These are phyloP conservation scores for Burhinus bistriatus DNA, from an alignment of 2,113 vertebrate genomes.

Conservation along the genomic window DNA sequence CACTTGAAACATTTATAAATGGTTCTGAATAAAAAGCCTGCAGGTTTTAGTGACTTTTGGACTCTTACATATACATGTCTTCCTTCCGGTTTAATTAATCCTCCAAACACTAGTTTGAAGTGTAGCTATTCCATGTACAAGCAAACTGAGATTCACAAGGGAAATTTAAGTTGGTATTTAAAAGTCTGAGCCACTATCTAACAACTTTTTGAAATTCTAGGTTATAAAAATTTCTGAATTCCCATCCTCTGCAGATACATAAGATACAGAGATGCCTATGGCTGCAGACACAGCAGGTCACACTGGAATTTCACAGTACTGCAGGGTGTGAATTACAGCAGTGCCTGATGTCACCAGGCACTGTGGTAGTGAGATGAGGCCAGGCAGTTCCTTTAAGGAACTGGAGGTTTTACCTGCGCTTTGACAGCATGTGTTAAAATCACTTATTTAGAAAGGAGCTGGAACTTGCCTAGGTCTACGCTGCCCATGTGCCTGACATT, in stretches of 20 bases:
- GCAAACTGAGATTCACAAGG: background rate
- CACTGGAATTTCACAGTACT: background rate
- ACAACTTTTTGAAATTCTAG: background rate
- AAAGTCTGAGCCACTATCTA: background rate
- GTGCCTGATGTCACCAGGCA: background rate
- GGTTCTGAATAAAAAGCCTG: background rate
- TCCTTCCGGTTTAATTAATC: background rate
- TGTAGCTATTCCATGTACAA: background rate
- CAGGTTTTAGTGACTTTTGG: background rate
- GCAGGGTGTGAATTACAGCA: background rate
- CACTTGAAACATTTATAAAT: background rate
- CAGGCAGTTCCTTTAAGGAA: background rate
- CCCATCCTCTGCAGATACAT: background rate
- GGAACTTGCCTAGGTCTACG: background rate
- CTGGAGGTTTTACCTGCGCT: background rate
- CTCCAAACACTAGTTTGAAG: background rate
- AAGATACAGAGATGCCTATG: background rate
- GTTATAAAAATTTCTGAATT: background rate
- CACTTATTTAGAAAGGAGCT: background rate
- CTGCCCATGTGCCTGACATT: background rate
- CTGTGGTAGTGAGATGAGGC: too few relatives aligned
- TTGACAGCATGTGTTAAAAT: background rate
- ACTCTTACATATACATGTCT: background rate
- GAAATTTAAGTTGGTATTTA: background rate
- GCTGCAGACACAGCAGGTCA: background rate